Evolutionary conservation across 2,797 vertebrate genomes (phyloP).

Genomic region (Chrysocyon brachyurus): DNA sequence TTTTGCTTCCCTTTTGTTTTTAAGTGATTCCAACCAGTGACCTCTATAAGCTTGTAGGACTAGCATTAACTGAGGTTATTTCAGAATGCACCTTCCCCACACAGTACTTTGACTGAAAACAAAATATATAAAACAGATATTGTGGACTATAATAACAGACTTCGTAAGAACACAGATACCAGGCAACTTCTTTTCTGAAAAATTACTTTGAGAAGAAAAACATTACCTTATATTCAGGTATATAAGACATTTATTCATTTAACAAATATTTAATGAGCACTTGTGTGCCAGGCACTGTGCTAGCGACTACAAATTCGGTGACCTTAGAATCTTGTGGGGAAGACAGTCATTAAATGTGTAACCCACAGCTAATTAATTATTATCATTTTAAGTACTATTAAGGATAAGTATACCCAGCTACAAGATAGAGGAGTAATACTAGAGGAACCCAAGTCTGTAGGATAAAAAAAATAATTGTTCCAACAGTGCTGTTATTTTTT

Average conservation of each 20-base stretch:
- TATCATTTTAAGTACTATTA: background rate
- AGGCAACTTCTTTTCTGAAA: slow-evolving; percentile 16
- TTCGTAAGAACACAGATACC: slow-evolving; percentile 23
- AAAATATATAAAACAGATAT: background rate
- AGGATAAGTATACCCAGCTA: background rate
- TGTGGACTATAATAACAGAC: background rate
- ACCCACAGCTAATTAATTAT: background rate
- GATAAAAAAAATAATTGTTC: background rate
- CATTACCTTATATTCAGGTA: background rate
- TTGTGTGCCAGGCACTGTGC: background rate
- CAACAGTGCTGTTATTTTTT: background rate
- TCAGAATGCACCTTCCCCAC: background rate
- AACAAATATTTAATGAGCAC: slow-evolving; percentile 1
- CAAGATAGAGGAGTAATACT: background rate
- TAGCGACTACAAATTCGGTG: background rate
- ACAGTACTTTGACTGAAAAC: background rate
- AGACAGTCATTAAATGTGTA: background rate
- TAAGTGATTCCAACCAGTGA: background rate
- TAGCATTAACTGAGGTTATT: background rate
- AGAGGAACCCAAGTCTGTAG: background rate
- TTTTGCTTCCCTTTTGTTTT: background rate
- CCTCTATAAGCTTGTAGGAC: background rate
- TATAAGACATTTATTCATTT: background rate
- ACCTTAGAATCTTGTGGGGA: background rate
- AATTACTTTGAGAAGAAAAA: slow-evolving; percentile 29